Base-by-base conservation (phyloP, 2,113 vertebrate species). In the Triplophysa rosa region DNA sequence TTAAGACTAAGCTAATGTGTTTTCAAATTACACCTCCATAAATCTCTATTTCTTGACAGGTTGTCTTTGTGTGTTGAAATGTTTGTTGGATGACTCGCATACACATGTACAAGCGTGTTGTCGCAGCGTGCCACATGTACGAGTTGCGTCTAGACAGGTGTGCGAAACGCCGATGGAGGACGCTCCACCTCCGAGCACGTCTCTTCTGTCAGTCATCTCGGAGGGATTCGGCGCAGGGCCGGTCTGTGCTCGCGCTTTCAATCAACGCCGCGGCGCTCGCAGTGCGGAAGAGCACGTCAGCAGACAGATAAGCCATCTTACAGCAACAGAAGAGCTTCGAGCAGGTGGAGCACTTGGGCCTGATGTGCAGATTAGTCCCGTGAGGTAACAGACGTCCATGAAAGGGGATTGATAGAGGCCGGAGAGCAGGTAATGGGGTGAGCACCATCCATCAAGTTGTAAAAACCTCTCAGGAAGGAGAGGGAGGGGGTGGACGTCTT, bases 221-320 rank as follows among this genome's bases (percentile, higher is more conserved):
- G n/a, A 68, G 76, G 65, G 37, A 45, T 59, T 29, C 23, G 40
- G 13, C n/a, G 12, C 62, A 71, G 67, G 37, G 19, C 40, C 29
- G 6, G 8, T 49, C 12, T 40, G n/a, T 16, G 56, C n/a, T 59
- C 21, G 19, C 16, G 42, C 40, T 10, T 47, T 47, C 56, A 61
- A 26, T 69, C 66, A 52, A 21, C 19, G 11, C 63, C 52, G 5
- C 47, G 0, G 29, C 56, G n/a, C 66, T 40, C 56, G 16, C 24
- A 64, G 37, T 80, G 71, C 56, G 21, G 17, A 77, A 56, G 79
- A 80, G 61, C 64, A 71, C 21, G 52, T 77, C 45, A 80, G 26
- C 40, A 40, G 61, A 11, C 16, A 19, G 72, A 83, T 80, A 77
- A 71, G n/a, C 52, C 12, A 69, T 75, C 61, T 59, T 47, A 77